A percentile compares a stretch with the other conserved stretches of the same genome.
phyloP scores from a whole-genome alignment of 2,113 vertebrate species.

The Gulo gulo region DNA sequence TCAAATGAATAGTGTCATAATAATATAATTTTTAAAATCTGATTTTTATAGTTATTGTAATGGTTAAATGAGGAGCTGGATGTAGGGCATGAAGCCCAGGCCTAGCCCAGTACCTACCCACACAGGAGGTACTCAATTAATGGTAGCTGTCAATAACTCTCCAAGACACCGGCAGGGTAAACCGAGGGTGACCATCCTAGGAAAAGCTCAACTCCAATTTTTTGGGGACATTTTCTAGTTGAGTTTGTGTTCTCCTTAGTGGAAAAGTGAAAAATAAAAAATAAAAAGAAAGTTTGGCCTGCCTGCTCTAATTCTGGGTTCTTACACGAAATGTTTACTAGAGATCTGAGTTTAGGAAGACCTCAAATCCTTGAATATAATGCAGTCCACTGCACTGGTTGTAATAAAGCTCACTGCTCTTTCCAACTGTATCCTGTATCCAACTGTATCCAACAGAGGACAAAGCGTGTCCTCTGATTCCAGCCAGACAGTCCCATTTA shows the following conservation, averaged over 20 bases:
- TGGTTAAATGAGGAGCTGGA: not conserved
- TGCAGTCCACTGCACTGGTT: accelerated
- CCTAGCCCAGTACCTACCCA: not conserved
- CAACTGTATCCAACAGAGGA: no score
- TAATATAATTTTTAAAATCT: not conserved
- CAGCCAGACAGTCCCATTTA: not conserved
- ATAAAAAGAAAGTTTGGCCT: not conserved
- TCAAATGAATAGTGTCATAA: not conserved
- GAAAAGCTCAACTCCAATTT: not conserved
- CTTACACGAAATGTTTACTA: not conserved
- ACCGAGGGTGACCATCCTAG: not conserved
- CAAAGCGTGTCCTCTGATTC: not conserved
- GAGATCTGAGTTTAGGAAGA: not conserved
- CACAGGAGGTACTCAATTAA: not conserved
- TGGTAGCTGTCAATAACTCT: not conserved
- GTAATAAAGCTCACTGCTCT: not conserved
- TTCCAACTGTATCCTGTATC: not conserved
- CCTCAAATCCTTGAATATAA: not conserved
- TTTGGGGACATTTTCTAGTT: not conserved
- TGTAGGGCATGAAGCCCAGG: not conserved
- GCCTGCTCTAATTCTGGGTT: no score
- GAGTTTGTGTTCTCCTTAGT: not conserved
- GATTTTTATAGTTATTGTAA: not conserved
- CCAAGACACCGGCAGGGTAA: not conserved
- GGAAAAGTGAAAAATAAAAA: not conserved